Percentiles rank a stretch among this genome's conserved stretches.
phyloP scores from a whole-genome alignment of 2,113 vertebrate species.

The Peromyscus leucopus region DNA sequence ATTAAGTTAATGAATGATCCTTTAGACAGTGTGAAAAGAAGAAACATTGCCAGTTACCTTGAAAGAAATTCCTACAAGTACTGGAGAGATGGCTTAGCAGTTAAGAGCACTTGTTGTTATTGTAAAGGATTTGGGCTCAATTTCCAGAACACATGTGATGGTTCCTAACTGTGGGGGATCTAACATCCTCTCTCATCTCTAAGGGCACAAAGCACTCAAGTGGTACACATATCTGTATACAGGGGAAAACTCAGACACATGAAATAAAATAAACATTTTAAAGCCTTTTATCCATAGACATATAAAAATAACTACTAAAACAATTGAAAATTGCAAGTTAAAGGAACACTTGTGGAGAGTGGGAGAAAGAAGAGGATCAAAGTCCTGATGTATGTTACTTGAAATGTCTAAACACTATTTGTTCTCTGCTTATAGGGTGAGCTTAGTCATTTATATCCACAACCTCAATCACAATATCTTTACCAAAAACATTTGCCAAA shows the following conservation, averaged over 20 bases:
- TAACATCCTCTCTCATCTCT: background rate
- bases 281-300: background rate
- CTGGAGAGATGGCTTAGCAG: background rate
- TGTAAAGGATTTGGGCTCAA: background rate
- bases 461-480: constrained; percentile 23
- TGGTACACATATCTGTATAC: too few relatives aligned
- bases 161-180: background rate
- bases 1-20: background rate
- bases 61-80: constrained; percentile 20
- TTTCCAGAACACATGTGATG: background rate
- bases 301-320: background rate
- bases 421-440: background rate
- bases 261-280: background rate
- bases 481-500: constrained; percentile 40
- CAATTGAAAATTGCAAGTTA: constrained; percentile 3
- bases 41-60: background rate
- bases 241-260: background rate
- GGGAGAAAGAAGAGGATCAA: fast-evolving
- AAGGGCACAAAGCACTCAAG: background rate
- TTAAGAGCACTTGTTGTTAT: background rate
- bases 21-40: background rate
- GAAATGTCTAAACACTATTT: background rate
- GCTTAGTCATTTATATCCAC: constrained; percentile 45
- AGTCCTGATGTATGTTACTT: background rate
- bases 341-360: background rate